A percentile compares a stretch with the other conserved stretches of the same genome.
Conservation (phyloP, 30 jellyfish, hydroid and myxozoan genomes). For the Cassiopea xamachana region DNA sequence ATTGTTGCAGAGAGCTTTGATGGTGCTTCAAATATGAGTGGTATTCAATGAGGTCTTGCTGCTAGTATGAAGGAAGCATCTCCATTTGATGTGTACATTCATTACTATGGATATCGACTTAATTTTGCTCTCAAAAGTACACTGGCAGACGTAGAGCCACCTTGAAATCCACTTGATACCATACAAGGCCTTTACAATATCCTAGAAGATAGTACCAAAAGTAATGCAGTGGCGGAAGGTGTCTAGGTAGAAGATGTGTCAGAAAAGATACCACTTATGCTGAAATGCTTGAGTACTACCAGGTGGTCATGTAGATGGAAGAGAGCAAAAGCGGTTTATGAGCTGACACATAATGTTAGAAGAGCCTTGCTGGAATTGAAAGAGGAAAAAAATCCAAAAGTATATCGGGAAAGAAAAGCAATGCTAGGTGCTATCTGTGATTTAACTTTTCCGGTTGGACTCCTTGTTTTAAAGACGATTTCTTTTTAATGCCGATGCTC, state of each 20-base stretch:
- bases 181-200: slow-evolving; percentile 42
- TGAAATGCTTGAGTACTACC: slow-evolving; percentile 59
- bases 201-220: slow-evolving; percentile 65
- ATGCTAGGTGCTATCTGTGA: slow-evolving; percentile 26
- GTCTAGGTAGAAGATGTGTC: slow-evolving; percentile 27
- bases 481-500: slow-evolving; percentile 32
- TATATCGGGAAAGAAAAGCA: slow-evolving; percentile 39
- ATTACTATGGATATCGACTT: slow-evolving; percentile 44
- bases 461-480: slow-evolving; percentile 12
- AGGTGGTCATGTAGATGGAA: slow-evolving; percentile 65
- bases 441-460: slow-evolving; percentile 18
- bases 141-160: slow-evolving; percentile 60
- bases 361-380: slow-evolving; percentile 36
- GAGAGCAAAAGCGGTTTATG: slow-evolving; percentile 46
- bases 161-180: slow-evolving; percentile 63
- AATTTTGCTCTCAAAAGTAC: slow-evolving; percentile 65
- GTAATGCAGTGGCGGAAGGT: slow-evolving; percentile 50
- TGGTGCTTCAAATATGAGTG: slow-evolving; percentile 65
- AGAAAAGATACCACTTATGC: slow-evolving; percentile 11
- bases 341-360: slow-evolving; percentile 36
- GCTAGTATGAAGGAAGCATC: slow-evolving; percentile 59
- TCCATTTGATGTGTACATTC: slow-evolving; percentile 51
- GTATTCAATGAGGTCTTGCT: slow-evolving; percentile 64
- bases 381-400: slow-evolving; percentile 37
- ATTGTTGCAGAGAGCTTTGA: slow-evolving; percentile 43